Percentiles rank a stretch among this genome's conserved stretches.
phyloP scores from a whole-genome alignment of 1,140 invertebrate species.

The Archegozetes longisetosus region DNA sequence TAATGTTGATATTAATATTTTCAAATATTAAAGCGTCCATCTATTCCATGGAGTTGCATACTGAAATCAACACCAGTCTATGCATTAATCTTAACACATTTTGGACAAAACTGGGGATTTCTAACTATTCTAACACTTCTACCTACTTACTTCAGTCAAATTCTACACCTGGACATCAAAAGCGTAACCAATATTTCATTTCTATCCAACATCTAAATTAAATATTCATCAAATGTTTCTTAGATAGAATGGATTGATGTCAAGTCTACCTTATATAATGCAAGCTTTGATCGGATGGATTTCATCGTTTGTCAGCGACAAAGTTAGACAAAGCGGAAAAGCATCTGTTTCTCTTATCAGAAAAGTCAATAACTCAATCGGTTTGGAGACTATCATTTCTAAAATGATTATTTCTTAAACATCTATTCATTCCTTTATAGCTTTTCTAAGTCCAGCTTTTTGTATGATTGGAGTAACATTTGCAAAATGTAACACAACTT shows the following conservation, averaged over 20 bases:
- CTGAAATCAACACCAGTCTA: constrained; percentile 67
- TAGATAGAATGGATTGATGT: constrained; percentile 37
- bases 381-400: constrained; percentile 9
- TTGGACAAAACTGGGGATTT: constrained; percentile 80
- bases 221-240: constrained; percentile 5
- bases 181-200: constrained; percentile 38
- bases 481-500: constrained; percentile 39
- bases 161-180: constrained; percentile 72
- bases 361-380: constrained; percentile 20
- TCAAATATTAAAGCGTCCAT: constrained; percentile 26
- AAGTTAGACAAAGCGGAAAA: constrained; percentile 23
- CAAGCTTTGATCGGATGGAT: constrained; percentile 35
- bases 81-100: constrained; percentile 79
- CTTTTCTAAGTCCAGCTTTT: constrained; percentile 42
- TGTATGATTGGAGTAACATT: constrained; percentile 52
- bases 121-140: constrained; percentile 85
- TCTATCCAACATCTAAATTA: constrained; percentile 3
- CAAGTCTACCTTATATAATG: constrained; percentile 39
- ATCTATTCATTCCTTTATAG: constrained; percentile 9
- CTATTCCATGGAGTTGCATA: constrained; percentile 61
- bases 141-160: constrained; percentile 80
- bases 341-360: constrained; percentile 16
- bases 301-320: constrained; percentile 34
- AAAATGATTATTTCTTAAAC: neutral
- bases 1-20: no score